Base-by-base conservation (phyloP, 2,113 vertebrate species). In the Menura novaehollandiae region DNA sequence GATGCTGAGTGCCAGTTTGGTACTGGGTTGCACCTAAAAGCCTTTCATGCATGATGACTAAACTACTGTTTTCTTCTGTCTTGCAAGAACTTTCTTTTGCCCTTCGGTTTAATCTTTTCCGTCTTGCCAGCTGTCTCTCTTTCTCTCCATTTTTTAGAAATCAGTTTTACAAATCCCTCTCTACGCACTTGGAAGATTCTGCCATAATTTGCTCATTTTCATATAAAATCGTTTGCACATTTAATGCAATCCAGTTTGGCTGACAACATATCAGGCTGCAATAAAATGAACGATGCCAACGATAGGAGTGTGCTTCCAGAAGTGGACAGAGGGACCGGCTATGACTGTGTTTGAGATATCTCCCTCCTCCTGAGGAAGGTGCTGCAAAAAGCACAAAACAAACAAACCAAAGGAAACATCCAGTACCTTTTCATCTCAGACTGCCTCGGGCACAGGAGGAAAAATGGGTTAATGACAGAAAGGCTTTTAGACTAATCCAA, bases 401-500 rank as follows among this genome's bases (percentile, higher is more conserved):
- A 85, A 63, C 8, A 35, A 81, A 56, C 3, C 3, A 85, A 66
- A 69, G 27, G 52, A 77, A 93, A 47, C 13, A 39, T 23, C 14
- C 63, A n/a, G 24, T 82, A 77, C 69, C 17, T 94, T 83, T 94
- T 83, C 39, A 60, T 74, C 73, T 85, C 85, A 49, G 59, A 56
- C 28, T 81, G 77, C 84, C 75, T 80, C 1, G 0, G 66, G 67
- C 81, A 41, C 23, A 28, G 51, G 44, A 93, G 33, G 20, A 67
- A 85, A 95, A 95, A 91, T 32, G 55, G 60, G 64, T 86, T 95
- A 95, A 93, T 84, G 85, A 51, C 33, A 13, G 89, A 88, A 87
- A 62, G 69, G 69, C 63, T 86, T 96, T 93, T 84, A 93, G 68
- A 79, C 78, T 87, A 95, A 95, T 76, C 66, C 80, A 92, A 89